These are phyloP conservation scores for Catostomus latipinnis DNA, from an alignment of 2,797 vertebrate species.

Conservation along the genomic window DNA sequence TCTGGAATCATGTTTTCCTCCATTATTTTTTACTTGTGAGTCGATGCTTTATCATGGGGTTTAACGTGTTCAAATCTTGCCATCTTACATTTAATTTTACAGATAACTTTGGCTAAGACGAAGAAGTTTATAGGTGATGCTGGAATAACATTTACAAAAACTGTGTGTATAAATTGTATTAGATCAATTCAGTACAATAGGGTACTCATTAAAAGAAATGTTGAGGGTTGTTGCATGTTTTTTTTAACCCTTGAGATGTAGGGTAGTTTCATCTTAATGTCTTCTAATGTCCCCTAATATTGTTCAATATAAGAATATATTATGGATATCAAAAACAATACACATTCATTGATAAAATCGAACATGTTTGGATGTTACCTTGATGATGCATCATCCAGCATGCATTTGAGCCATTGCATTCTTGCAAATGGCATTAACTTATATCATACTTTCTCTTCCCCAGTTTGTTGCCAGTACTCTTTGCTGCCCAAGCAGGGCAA, in stretches of 20 bases:
- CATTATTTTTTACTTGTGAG: neutral
- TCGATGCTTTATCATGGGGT: neutral
- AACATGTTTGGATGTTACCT: too few species aligned
- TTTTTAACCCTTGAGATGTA: too few species aligned
- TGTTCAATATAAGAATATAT: neutral
- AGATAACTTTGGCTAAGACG: conserved; percentile 92
- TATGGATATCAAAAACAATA: too few species aligned
- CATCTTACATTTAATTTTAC: conserved; percentile 51
- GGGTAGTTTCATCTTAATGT: neutral
- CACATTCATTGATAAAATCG: too few species aligned
- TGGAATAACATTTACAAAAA: conserved; percentile 89
- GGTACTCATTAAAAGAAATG: neutral
- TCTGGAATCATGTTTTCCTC: neutral
- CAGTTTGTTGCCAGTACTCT: conserved; percentile 95
- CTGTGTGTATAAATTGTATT: conserved; percentile 80
- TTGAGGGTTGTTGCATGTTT: neutral
- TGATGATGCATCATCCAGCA: neutral
- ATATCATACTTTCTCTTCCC: neutral
- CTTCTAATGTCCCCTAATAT: too few species aligned
- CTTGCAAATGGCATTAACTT: neutral
- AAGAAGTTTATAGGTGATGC: conserved; percentile 88
- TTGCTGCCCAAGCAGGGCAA: conserved; percentile 96
- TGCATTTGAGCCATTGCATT: conserved; percentile 8
- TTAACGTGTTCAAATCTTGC: neutral
- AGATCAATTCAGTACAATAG: neutral